phyloP scores from a whole-genome alignment of 2,888 invertebrate genomes.

The Dione juno region DNA sequence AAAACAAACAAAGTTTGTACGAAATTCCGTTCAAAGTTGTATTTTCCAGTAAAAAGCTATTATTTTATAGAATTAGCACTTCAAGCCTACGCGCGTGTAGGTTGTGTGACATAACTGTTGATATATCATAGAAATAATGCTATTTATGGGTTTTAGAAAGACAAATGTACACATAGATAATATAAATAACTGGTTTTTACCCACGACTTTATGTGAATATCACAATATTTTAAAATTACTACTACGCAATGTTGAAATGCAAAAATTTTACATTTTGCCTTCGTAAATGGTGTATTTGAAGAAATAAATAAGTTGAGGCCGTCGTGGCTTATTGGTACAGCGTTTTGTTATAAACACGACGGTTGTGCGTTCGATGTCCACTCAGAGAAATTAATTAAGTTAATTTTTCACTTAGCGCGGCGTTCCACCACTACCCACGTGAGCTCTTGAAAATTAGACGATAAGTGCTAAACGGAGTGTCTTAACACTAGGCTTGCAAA shows the following conservation, averaged over 20 bases:
- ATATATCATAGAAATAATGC: slow-evolving; percentile 22
- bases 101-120: slow-evolving; percentile 28
- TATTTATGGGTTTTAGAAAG: slow-evolving; percentile 35
- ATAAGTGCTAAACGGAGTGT: too few relatives aligned
- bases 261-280: not conserved
- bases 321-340: too few relatives aligned
- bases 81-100: slow-evolving; percentile 31
- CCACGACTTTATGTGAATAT: slow-evolving; percentile 7
- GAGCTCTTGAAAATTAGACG: too few relatives aligned
- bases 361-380: too few relatives aligned
- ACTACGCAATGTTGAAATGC: not conserved
- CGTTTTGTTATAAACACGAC: too few relatives aligned
- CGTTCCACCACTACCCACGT: too few relatives aligned
- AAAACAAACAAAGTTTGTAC: not conserved
- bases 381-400: too few relatives aligned
- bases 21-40: not conserved
- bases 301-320: too few relatives aligned
- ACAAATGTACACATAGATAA: slow-evolving; percentile 15
- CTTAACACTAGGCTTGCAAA: too few relatives aligned
- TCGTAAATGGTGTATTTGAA: too few relatives aligned
- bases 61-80: slow-evolving; percentile 43
- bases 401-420: too few relatives aligned
- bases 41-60: slow-evolving; percentile 22
- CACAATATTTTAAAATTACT: slow-evolving; percentile 1
- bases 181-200: slow-evolving; percentile 4